phyloP scores from a whole-genome alignment of 2,113 vertebrate species.

The Mungos mungo region DNA sequence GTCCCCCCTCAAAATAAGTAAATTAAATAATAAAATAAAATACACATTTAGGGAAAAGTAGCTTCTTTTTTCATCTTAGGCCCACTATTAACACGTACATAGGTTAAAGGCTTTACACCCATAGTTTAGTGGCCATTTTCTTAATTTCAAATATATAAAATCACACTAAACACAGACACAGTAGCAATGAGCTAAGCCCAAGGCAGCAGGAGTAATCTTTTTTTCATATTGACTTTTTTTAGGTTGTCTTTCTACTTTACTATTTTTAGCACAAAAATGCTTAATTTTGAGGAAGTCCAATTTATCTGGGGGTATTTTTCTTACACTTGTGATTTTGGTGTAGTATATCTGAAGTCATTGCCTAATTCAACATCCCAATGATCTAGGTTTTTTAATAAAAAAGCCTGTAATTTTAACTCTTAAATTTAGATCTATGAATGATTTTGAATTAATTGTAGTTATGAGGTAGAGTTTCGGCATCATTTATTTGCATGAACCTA shows the following conservation, averaged over 20 bases:
- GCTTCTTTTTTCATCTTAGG: neutral
- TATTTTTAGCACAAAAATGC: too few relatives aligned
- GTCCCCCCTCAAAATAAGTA: too few relatives aligned
- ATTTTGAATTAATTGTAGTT: neutral
- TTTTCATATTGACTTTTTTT: too few relatives aligned
- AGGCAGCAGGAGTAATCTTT: neutral
- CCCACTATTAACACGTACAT: neutral
- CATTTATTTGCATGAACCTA: neutral
- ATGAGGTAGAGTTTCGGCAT: neutral
- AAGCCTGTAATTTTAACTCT: neutral
- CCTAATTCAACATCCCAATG: neutral
- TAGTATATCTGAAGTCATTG: neutral
- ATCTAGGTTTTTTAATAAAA: neutral
- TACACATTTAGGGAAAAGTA: neutral
- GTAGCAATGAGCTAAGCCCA: neutral
- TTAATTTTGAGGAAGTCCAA: neutral
- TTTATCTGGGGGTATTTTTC: too few relatives aligned
- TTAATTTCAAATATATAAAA: conserved; percentile 43
- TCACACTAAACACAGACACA: neutral
- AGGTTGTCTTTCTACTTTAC: too few relatives aligned
- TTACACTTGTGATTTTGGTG: neutral
- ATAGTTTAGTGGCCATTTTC: neutral
- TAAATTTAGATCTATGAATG: neutral
- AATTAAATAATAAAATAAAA: neutral
- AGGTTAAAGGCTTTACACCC: neutral